Evolutionary conservation across 37 sponge, comb jelly and placozoan genomes (phyloP).

Genomic region (Diacarnus erythraeanus): DNA sequence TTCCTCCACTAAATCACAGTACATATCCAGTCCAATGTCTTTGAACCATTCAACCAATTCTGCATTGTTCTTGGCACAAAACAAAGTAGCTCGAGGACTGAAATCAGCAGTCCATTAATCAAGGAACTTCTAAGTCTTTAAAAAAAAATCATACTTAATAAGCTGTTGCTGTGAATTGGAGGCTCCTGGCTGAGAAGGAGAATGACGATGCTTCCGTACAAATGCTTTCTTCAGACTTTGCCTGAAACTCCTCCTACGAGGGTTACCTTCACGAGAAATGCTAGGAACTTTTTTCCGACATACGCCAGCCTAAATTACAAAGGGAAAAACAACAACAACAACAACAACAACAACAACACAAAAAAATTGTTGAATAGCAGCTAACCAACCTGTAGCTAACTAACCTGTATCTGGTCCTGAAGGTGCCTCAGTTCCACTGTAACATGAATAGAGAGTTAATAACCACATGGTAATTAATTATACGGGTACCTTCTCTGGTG

Average conservation of each 20-base stretch:
- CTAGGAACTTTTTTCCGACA: background rate
- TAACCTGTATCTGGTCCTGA: constrained; percentile 16
- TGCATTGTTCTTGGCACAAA: constrained; percentile 16
- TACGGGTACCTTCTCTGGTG: constrained; percentile 1
- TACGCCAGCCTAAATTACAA: too few species aligned
- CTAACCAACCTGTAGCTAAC: background rate
- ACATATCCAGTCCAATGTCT: constrained; percentile 49
- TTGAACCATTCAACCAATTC: constrained; percentile 44
- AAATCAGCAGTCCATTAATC: background rate
- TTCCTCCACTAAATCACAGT: constrained; percentile 21
- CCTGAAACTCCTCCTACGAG: constrained; percentile 12
- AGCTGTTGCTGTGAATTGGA: too few species aligned
- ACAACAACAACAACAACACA: too few species aligned
- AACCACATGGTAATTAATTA: background rate
- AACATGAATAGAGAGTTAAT: background rate
- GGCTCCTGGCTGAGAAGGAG: background rate
- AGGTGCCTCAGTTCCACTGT: constrained; percentile 28
- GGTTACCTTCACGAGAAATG: background rate
- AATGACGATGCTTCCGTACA: background rate
- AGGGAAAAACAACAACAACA: too few species aligned
- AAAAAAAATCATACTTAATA: background rate
- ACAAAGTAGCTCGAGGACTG: constrained; percentile 35
- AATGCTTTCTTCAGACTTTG: constrained; percentile 8
- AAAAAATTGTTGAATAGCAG: too few species aligned
- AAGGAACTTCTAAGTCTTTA: background rate